Evolutionary conservation across 2,888 invertebrate genomes (phyloP), one percentile per base, ranked within the genome.

Genomic region (Cancer borealis): DNA sequence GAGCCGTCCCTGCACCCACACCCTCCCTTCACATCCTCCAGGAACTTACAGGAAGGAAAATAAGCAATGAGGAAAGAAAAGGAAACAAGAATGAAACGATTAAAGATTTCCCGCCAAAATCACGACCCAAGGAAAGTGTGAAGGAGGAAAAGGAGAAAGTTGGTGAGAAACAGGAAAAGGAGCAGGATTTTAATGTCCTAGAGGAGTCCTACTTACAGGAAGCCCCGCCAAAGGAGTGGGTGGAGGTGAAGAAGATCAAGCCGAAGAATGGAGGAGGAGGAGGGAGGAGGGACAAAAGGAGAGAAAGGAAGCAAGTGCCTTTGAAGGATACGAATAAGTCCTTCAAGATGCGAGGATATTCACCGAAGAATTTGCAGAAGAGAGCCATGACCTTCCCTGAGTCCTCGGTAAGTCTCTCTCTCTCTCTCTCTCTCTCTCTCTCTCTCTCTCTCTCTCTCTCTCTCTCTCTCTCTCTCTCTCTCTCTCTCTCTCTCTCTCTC

Each of bases 181-280:
- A 54, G 54, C 2, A 17, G 54, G 54, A 54, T n/a, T 3, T 8
- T 3, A 2, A 4, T 79, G 26, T 79, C 73, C 26, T 26, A 26
- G 12, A 17, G 3, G 73, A 79, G 26, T 26, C 73, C 26, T 79
- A 79, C 10, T 26, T 79, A 26, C 26, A 79, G 73, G 26, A 79
- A 10, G 10, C 26, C 8, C 73, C 73, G n/a, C 73, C 73, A 6
- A 26, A n/a, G 26, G 73, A 30, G 1, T 79, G 73, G 73, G 73
- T 79, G 73, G 73, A 79, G 73, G 73, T 79, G 73, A 79, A 79
- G 73, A 79, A 79, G n/a, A 79, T 26, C 10, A 79, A 79, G 26
- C 73, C 73, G 8, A 79, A 79, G 73, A 26, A 54, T 21, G 26
- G n/a, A 79, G 30, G 30, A 8, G 73, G 4, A 5, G 21, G 21